Evolutionary conservation across 2,888 invertebrate species (phyloP).

Genomic region (Pseudanteris insignis): DNA sequence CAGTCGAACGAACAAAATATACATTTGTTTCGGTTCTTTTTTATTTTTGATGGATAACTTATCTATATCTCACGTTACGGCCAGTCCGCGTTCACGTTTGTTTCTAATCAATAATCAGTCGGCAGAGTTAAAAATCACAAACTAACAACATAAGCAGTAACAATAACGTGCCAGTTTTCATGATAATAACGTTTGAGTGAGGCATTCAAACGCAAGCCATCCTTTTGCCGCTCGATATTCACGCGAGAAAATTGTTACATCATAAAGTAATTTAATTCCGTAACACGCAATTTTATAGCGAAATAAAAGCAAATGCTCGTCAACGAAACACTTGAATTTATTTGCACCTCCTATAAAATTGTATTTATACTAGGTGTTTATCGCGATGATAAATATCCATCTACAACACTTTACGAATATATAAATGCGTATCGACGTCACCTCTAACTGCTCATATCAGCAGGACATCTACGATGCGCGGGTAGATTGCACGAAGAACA

Average conservation of each 20-base stretch:
- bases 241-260: slow-evolving; percentile 32
- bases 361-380: slow-evolving; percentile 44
- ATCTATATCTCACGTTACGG: too few species aligned
- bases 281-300: slow-evolving; percentile 32
- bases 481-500: too few species aligned
- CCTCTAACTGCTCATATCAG: slow-evolving; percentile 38
- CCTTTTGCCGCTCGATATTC: slow-evolving; percentile 22
- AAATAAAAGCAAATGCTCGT: slow-evolving; percentile 38
- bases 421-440: slow-evolving; percentile 40
- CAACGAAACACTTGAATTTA: slow-evolving; percentile 38
- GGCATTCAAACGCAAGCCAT: slow-evolving; percentile 21
- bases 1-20: slow-evolving; percentile 4
- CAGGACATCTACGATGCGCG: too few species aligned
- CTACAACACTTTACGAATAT: slow-evolving; percentile 40
- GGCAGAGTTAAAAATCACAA: too few species aligned
- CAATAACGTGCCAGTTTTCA: not conserved
- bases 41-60: not conserved
- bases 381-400: slow-evolving; percentile 42
- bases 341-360: slow-evolving; percentile 43
- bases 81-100: too few species aligned
- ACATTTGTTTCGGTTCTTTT: not conserved
- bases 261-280: slow-evolving; percentile 39
- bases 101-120: too few species aligned
- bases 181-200: slow-evolving; percentile 23
- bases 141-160: too few species aligned